Evolutionary conservation across 2,888 invertebrate species (phyloP).

Genomic region (Acanthoscelides obtectus): DNA sequence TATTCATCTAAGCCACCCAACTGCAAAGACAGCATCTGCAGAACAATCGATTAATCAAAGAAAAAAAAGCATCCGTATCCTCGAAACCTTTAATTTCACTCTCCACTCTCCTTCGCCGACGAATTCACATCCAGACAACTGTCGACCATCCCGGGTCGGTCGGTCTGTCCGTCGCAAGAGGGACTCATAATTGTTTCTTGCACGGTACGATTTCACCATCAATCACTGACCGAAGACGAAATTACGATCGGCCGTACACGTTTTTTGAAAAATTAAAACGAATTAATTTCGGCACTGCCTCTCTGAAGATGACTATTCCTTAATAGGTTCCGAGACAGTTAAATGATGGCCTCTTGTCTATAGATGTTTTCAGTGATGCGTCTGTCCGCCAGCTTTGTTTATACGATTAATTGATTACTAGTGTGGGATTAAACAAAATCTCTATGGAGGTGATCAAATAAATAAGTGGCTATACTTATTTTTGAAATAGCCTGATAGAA

Average conservation of each 20-base stretch:
- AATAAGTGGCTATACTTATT: too few relatives aligned
- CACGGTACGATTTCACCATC: slow-evolving; percentile 39
- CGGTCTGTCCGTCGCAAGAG: slow-evolving; percentile 34
- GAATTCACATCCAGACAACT: slow-evolving; percentile 25
- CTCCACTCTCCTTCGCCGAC: not conserved
- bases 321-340: not conserved
- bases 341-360: not conserved
- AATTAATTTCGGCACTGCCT: slow-evolving; percentile 18
- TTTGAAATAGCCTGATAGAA: too few relatives aligned
- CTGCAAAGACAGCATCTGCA: not conserved
- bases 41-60: not conserved
- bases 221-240: slow-evolving; percentile 26
- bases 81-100: not conserved
- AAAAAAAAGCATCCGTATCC: not conserved
- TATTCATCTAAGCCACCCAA: slow-evolving; percentile 4
- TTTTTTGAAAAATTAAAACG: slow-evolving; percentile 23
- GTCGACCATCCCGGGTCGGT: too few relatives aligned
- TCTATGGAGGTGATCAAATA: too few relatives aligned
- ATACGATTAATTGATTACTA: not conserved
- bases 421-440: not conserved
- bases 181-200: slow-evolving; percentile 43
- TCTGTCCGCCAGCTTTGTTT: not conserved
- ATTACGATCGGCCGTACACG: not conserved
- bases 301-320: not conserved
- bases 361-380: not conserved